A percentile compares a stretch with the other conserved stretches of the same genome.
phyloP scores from a whole-genome alignment of 2,888 invertebrate species.

The Latheticus oryzae region DNA sequence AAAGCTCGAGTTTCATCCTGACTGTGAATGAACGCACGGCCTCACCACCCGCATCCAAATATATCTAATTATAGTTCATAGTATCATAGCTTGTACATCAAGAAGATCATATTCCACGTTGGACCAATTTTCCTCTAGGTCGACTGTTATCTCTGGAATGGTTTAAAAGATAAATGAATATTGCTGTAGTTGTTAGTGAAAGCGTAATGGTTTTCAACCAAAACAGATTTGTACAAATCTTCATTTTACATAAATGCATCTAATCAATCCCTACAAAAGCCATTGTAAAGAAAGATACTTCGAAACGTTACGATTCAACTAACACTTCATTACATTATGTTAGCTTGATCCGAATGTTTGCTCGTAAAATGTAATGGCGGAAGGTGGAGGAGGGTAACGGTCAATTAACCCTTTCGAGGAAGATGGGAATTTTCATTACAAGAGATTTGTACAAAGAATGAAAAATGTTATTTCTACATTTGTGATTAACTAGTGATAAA shows the following conservation, averaged over 20 bases:
- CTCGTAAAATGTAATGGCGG: conserved; percentile 10
- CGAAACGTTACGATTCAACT: conserved; percentile 7
- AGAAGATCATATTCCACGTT: conserved; percentile 24
- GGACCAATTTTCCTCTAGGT: conserved; percentile 21
- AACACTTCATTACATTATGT: conserved; percentile 20
- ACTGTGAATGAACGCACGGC: conserved; percentile 12
- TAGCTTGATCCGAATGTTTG: conserved; percentile 9
- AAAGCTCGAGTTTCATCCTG: conserved; percentile 1
- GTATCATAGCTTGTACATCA: conserved; percentile 16
- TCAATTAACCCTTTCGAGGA: conserved; percentile 13
- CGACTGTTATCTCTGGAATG: conserved; percentile 25
- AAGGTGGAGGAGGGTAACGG: conserved; percentile 5
- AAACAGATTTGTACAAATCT: neutral
- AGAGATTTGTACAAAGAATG: neutral
- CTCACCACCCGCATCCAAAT: conserved; percentile 15
- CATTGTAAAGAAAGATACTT: neutral
- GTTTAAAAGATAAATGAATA: conserved; percentile 35
- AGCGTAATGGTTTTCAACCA: conserved; percentile 21
- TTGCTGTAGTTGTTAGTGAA: conserved; percentile 37
- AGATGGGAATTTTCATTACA: neutral
- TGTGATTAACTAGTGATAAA: too few species aligned
- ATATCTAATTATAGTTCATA: conserved; percentile 14
- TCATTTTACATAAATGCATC: neutral
- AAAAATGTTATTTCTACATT: too few species aligned
- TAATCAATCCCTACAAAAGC: neutral